Base-by-base conservation (phyloP, 1,140 invertebrate species). In the Euschistus heros region DNA sequence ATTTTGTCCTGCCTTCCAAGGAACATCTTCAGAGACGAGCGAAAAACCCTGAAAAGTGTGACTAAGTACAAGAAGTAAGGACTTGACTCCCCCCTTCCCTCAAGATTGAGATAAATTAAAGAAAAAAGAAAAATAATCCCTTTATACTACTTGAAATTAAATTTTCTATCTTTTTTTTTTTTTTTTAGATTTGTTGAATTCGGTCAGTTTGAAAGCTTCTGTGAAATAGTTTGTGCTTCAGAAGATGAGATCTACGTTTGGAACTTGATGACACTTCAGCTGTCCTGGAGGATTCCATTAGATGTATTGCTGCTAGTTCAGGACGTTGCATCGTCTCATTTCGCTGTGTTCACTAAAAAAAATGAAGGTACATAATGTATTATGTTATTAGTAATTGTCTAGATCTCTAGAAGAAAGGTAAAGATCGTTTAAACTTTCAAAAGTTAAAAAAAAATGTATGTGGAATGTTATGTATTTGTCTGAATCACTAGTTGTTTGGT, bases 261-360 rank as follows among this genome's bases (percentile, higher is more conserved):
- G 88, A 84, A 89, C 77, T 73, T 89, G 26, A 74, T 89, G 60
- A 84, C 83, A 2, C 77, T 87, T 2, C 78, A 79, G 6, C 68
- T 88, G 47, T 74, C 77, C 7, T 83, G 82, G 79, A 80, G 79
- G 67, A 79, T 87, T 42, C 75, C 78, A 3, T 70, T 87, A 37
- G 74, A 76, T 47, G 72, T 81, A 1, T 70, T 74, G 15, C 74
- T 77, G 47, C 72, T 87, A 26, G 69, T 80, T 24, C 71, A 79
- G 46, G 87, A 90, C 76, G 79, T 81, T 17, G 72, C 78, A 6
- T 83, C 84, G 17, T 80, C 79, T 46, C 77, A 84, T 44, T 83
- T 88, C 76, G 84, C 85, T 63, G 81, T 78, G 22, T 81, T 90
- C 70, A 84, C 84, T 15, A 72, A 73, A 42, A 76, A 82, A 62